A percentile compares a stretch with the other conserved stretches of the same genome.
Conservation (phyloP, 2,113 vertebrate species). For the Anthoscopus minutus region DNA sequence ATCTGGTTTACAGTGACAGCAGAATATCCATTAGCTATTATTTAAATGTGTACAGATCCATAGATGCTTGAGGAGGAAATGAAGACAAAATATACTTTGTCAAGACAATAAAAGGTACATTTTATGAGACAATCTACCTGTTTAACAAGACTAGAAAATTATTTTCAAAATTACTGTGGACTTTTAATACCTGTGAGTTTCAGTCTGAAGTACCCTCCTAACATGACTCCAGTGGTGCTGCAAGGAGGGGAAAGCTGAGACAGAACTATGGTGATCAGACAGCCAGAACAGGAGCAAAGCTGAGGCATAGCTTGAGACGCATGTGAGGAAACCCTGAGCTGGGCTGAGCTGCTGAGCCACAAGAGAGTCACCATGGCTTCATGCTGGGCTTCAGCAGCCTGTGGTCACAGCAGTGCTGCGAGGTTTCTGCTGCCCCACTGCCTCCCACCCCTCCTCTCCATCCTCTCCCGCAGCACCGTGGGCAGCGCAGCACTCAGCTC, state of each 20-base stretch:
- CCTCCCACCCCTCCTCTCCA: not conserved
- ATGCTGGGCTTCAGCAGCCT: not conserved
- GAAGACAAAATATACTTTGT: not conserved
- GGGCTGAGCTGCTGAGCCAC: not conserved
- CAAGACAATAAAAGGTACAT: not conserved
- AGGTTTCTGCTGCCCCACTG: not conserved
- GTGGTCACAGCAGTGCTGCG: accelerated
- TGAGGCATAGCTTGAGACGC: not conserved
- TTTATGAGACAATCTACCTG: not conserved
- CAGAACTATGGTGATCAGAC: not conserved
- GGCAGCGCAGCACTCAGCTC: not conserved
- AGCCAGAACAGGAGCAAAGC: not conserved
- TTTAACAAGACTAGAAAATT: not conserved
- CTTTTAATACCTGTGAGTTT: not conserved
- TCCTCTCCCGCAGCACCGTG: not conserved
- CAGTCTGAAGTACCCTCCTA: not conserved
- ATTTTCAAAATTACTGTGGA: accelerated
- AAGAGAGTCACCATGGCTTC: accelerated
- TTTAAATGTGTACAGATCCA: not conserved
- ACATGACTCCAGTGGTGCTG: not conserved
- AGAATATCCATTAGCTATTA: not conserved
- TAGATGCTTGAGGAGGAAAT: not conserved
- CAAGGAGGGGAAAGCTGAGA: not conserved
- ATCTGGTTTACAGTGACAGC: not conserved
- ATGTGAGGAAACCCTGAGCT: not conserved